Base-by-base conservation (phyloP, 2,797 vertebrate genomes). In the Lacerta agilis region DNA sequence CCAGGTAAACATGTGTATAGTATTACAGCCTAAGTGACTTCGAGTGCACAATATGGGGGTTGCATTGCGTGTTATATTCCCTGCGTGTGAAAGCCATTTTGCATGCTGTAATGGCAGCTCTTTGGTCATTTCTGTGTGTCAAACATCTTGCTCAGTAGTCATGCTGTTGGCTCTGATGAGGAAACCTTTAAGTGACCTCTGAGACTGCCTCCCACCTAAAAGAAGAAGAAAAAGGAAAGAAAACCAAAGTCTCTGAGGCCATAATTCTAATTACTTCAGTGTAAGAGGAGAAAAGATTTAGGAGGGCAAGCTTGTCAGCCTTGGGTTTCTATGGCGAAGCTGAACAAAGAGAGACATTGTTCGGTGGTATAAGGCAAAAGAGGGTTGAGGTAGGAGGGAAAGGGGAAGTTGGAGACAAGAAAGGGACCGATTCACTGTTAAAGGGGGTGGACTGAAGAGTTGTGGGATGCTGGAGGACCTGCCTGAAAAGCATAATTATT, bases 251-350 rank as follows among this genome's bases (percentile, higher is more conserved):
- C 29, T 75, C 36, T 72, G 36, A 13, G 79, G 66, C 67, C 33
- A 17, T 61, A 83, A 87, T 55, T 92, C 29, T 29, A 78, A 71
- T 85, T 55, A 27, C 4, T 1, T 36, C 73, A 38, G 80, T 90
- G 20, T 77, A 87, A 91, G 88, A 93, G 85, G 61, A 92, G 67
- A 58, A 27, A 73, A 91, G 25, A 58, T 83, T 94, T 92, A 86
- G 81, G 86, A 67, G 58, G 72, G 9, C 3, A 23, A 75, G 82
- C 69, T 41, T 82, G 49, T 91, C 55, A 81, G 27, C 55, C 13
- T 1, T 80, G 45, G 36, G 83, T 36, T 78, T 93, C 79, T 88
- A 55, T 87, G 66, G 55, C 93, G 58, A 90, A 89, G 67, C 29
- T 89, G 55, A 82, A 77, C 25, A 80, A 92, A 87, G 90, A 83